A percentile compares a stretch with the other conserved stretches of the same genome.
Evolutionary conservation across 92 coral and sea anemone genomes (phyloP).

Genomic region (Ricordea florida): DNA sequence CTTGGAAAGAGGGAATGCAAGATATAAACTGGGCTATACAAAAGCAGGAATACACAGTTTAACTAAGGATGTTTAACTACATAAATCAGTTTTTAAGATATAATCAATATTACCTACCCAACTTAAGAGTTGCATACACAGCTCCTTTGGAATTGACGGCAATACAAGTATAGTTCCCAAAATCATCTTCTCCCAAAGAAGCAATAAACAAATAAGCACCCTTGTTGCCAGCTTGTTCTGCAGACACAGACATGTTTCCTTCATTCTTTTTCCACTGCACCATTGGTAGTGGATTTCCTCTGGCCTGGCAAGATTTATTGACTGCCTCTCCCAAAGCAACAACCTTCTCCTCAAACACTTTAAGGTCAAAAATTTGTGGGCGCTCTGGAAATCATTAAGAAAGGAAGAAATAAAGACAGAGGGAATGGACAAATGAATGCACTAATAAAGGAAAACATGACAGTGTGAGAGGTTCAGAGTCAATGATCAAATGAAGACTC

Average conservation of each 20-base stretch:
- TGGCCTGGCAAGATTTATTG: constrained; percentile 62
- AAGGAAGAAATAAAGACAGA: not conserved
- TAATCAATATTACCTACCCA: not conserved
- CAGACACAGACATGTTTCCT: not conserved
- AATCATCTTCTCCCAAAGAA: constrained; percentile 16
- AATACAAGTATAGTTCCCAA: constrained; percentile 68
- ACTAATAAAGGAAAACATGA: not conserved
- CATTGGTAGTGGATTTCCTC: constrained; percentile 73
- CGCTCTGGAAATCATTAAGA: not conserved
- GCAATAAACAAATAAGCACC: constrained; percentile 22
- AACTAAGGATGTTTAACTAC: not conserved
- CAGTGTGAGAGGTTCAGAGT: too few species aligned
- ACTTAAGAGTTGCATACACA: not conserved
- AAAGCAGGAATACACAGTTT: too few species aligned
- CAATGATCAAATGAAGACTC: too few species aligned
- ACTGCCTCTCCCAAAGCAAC: constrained; percentile 10
- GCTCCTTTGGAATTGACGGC: constrained; percentile 25
- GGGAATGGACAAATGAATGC: not conserved
- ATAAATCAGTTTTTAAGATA: not conserved
- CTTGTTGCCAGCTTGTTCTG: not conserved
- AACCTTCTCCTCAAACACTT: not conserved
- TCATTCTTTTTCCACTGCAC: constrained; percentile 63
- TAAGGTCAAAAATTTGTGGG: not conserved
- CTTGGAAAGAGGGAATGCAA: not conserved
- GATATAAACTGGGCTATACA: not conserved